These are phyloP conservation scores for Thunnus maccoyii DNA, from an alignment of 2,113 vertebrate genomes.

Conservation along the genomic window DNA sequence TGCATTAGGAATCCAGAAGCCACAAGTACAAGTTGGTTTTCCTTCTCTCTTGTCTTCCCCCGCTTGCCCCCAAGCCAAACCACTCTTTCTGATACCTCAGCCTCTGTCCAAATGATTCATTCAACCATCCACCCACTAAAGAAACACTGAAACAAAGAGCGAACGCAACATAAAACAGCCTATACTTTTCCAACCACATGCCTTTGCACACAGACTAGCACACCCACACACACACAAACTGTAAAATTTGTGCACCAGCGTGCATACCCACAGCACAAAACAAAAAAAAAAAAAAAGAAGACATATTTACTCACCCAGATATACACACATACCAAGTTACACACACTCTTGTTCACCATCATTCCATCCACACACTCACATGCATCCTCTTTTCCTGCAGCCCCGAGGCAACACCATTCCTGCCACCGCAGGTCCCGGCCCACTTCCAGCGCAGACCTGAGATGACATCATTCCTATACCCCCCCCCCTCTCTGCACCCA, in stretches of 20 bases:
- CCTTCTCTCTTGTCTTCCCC: conserved; percentile 53
- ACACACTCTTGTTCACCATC: conserved; percentile 37
- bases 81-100: conserved; percentile 73
- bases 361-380: conserved; percentile 32
- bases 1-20: conserved; percentile 66
- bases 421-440: conserved; percentile 61
- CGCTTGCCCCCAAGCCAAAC: conserved; percentile 61
- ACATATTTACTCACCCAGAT: conserved; percentile 56
- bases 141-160: conserved; percentile 78
- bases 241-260: conserved; percentile 14
- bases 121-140: conserved; percentile 73
- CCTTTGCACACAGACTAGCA: conserved; percentile 32
- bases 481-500: conserved; percentile 35
- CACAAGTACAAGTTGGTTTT: conserved; percentile 79
- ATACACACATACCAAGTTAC: conserved; percentile 39
- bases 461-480: conserved; percentile 80
- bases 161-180: conserved; percentile 68
- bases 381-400: conserved; percentile 48
- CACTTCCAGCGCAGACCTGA: conserved; percentile 74
- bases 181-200: conserved; percentile 75
- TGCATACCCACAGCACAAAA: conserved; percentile 15
- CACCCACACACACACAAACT: conserved; percentile 35
- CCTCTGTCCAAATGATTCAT: conserved; percentile 77
- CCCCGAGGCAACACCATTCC: conserved; percentile 71
- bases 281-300: conserved; percentile 4